Evolutionary conservation across 1,140 invertebrate genomes (phyloP), one percentile per base, ranked within the genome.

Genomic region (Bombus affinis): DNA sequence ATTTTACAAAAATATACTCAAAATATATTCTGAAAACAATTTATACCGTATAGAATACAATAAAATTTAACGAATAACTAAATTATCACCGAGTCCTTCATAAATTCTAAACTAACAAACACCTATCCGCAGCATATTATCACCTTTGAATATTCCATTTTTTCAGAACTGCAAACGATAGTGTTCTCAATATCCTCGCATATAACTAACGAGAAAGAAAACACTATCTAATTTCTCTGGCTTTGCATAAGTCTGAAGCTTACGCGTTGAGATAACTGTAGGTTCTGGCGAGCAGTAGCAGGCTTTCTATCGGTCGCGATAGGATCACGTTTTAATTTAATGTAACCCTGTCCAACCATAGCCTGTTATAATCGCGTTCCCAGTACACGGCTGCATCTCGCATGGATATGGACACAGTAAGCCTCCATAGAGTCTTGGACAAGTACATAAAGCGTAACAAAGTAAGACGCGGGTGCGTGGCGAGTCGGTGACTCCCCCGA

Each of bases 391-490:
- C 32, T n/a, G 68, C n/a, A n/a, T 44, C 53, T 79, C n/a, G n/a
- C 22, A 28, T 28, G 39, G 28, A 10, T n/a, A 12, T 28, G 53
- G 28, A 6, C 76, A 32, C 44, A 32, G 32, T 32, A 32, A 72
- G 65, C 35, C 66, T 22, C 68, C 57, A 79, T 47, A 80, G 77
- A 74, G 76, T 47, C 70, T 79, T 62, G 70, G 59, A 86, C 62
- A 76, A 86, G 83, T 71, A 35, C 47, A 83, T 81, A 89, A 89
- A 89, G 68, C 73, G 74, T 90, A 89, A 89, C 85, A 90, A 87
- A 87, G 77, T 81, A 81, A 87, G 68, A 47, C 15, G 68, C 72
- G 59, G 47, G 76, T 82, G 84, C 59, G 62, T 77, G 28, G 76
- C 57, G 80, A 68, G 59, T 80, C 72, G 88, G 88, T 89, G 88